Evolutionary conservation across 2,797 vertebrate genomes (phyloP).

Genomic region (Mormyrops boulengeri): DNA sequence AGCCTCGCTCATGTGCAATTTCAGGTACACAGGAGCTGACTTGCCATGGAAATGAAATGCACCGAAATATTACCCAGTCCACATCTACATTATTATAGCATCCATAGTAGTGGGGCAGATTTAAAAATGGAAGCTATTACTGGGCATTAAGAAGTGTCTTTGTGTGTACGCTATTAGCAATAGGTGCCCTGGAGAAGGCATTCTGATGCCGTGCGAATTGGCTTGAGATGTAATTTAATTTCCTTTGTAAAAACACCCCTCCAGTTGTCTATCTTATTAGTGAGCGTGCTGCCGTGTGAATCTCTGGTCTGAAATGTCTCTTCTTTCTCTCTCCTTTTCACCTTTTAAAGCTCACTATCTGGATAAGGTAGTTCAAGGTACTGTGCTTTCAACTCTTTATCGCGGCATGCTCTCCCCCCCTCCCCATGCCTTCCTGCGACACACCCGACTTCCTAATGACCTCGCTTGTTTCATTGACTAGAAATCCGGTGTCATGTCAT

Average conservation of each 20-base stretch:
- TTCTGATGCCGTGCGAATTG: background rate
- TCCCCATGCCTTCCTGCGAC: background rate
- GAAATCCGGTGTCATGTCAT: conserved; percentile 48
- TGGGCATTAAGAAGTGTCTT: background rate
- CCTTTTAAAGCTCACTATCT: conserved; percentile 82
- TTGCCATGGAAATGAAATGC: background rate
- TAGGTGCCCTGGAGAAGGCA: background rate
- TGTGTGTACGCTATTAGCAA: background rate
- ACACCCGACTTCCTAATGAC: background rate
- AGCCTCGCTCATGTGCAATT: background rate
- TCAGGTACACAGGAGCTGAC: background rate
- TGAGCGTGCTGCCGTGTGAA: conserved; percentile 49
- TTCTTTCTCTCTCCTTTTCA: conserved; percentile 56
- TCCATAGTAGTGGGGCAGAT: background rate
- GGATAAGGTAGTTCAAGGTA: conserved; percentile 88
- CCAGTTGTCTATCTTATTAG: conserved; percentile 61
- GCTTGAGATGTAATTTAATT: conserved; percentile 53
- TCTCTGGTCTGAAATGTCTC: conserved; percentile 84
- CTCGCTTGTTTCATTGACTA: conserved; percentile 61
- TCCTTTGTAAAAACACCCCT: conserved; percentile 43
- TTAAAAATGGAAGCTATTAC: background rate
- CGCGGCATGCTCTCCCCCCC: conserved; percentile 37
- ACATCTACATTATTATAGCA: background rate
- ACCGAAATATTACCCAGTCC: background rate
- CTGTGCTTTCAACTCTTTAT: conserved; percentile 67